Evolutionary conservation across 2,888 invertebrate genomes (phyloP), one percentile per base, ranked within the genome.

Genomic region (Poecilus cupreus): DNA sequence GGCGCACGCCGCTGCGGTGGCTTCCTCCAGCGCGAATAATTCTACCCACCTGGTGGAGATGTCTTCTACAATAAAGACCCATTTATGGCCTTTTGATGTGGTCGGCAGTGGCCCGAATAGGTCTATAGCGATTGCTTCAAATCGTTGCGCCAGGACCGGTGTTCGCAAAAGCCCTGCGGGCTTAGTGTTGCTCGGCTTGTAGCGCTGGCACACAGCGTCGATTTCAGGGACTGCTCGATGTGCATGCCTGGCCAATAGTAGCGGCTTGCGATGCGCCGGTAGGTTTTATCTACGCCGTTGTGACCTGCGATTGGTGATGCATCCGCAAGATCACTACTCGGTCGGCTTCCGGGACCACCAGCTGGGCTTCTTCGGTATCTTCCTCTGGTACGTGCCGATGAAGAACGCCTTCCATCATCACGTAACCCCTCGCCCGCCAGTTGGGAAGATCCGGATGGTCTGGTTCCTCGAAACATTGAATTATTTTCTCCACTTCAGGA

Each of bases 1-100:
- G 0, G 87, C 86, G 70, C 87, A 87, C 0, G 80, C 82, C 74
- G 86, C 86, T 0, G 87, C 86, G 0, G 85, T 86, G 0, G 87
- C 86, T 6, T 83, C 77, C 5, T 83, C 76, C 0, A 88, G 60
- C 0, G 87, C 83, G 54, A 88, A 87, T 0, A 88, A 43, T 51
- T 88, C 88, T 3, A 87, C 83, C 87, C 87, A 88, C 24, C 51
- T 54, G 18, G 75, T 57, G 10, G 68, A 32, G 5, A 75, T 39
- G 22, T 80, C 80, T 26, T 82, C 80, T 8, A 82, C 54, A 3
- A 46, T 79, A 16, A 82, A 68, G 70, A 84, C 82, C 68, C 85
- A 85, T 5, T 39, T 80, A 74, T 39, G 82, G 18, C 3, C 82
- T 77, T 5, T 76, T 72, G n/a, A 74, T 46, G 13, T 83, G 81